Evolutionary conservation across 2,113 vertebrate species (phyloP), one percentile per base, ranked within the genome.

Genomic region (Columba livia): DNA sequence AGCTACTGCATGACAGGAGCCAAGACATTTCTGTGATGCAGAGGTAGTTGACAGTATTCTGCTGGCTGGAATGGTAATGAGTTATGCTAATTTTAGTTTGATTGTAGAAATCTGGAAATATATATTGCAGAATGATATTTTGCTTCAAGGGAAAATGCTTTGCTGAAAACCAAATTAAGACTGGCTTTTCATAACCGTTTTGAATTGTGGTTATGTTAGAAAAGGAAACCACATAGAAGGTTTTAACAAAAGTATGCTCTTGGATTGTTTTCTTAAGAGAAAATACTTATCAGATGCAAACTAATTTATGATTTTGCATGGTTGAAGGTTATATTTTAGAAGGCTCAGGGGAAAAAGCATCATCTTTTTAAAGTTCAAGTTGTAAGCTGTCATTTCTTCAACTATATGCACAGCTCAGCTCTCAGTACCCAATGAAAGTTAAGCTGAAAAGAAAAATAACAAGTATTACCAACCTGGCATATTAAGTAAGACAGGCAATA

Each of bases 1-100:
- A 95, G 40, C 70, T 86, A 50, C 58, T 89, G 44, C 61, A 67
- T 79, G 90, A 89, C 69, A 91, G 82, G 47, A 87, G 57, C 73
- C 58, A 71, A 96, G 90, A 90, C 31, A 17, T 69, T 88, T 87
- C 60, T 89, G 79, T 84, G 73, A 66, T 95, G 90, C 71, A 60
- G 75, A 95, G 56, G 42, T 56, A 89, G 61, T 53, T 93, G 94
- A 88, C 65, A 80, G 88, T 50, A n/a, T 90, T 95, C 88, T 79
- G 48, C 75, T 95, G 88, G 38, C 90, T 93, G 73, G 77, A 74
- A 89, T 84, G 79, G 16, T 81, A 95, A 96, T 81, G 34, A 90
- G 75, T 82, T 93, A 48, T 38, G 42, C 85, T 86, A 86, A 80
- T 92, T 95, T 94, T 95, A 92, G 57, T 28, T 78, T 71, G 51